These are phyloP conservation scores for Bos javanicus DNA, from an alignment of 2,113 vertebrate genomes.

Conservation along the genomic window DNA sequence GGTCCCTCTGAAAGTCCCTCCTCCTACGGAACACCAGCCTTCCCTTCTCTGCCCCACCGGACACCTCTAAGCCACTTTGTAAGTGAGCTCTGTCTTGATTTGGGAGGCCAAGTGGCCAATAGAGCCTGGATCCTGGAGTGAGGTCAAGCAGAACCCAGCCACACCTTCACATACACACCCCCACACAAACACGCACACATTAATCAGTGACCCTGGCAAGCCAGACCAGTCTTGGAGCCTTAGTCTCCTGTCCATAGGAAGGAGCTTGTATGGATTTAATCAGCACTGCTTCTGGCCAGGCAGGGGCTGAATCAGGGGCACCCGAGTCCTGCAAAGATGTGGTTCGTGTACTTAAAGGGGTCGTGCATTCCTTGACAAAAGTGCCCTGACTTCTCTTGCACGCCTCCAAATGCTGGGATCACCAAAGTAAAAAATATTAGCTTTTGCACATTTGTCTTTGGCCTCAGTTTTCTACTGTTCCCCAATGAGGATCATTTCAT, in stretches of 20 bases:
- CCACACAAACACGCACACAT: neutral
- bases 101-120: neutral
- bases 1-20: neutral
- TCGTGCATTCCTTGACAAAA: neutral
- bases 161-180: neutral
- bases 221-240: neutral
- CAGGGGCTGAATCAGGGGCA: neutral
- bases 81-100: neutral
- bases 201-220: neutral
- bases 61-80: neutral
- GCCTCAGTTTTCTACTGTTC: slow-evolving; percentile 5
- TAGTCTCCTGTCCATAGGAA: neutral
- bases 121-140: neutral
- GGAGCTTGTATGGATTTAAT: neutral
- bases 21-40: neutral
- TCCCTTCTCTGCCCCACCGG: neutral
- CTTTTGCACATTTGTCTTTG: neutral
- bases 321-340: neutral
- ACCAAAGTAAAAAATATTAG: neutral
- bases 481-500: neutral
- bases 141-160: no score
- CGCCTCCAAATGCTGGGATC: neutral
- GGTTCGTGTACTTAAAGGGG: neutral
- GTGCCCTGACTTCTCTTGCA: neutral
- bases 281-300: neutral